Base-by-base conservation (phyloP, 2,113 vertebrate species). In the Spheniscus mendiculus region DNA sequence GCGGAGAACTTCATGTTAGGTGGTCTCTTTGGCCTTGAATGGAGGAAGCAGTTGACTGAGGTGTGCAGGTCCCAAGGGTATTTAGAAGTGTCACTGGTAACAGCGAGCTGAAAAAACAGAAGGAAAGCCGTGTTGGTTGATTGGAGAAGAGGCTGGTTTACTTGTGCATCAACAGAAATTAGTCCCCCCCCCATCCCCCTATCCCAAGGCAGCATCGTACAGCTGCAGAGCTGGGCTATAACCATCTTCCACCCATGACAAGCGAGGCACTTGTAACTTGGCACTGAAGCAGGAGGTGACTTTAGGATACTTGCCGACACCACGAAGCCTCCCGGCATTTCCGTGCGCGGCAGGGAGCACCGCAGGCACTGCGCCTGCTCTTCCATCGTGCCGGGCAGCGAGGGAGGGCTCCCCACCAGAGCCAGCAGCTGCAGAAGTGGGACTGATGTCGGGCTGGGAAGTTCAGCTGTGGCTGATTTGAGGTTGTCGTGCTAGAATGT, bases 321-420 rank as follows among this genome's bases (percentile, higher is more conserved):
- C 47, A 3, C 19, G 7, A 12, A 32, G 55, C 17, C 42, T 26
- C 15, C 80, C 4, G 19, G 70, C 84, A 15, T 53, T 83, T 40
- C 61, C 5, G 2, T 0, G 20, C 19, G 6, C 3, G 18, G 70
- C 71, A 9, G n/a, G 83, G 81, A 90, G 40, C 12, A 36, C 61
- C 50, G 3, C 22, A 32, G 61, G 56, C 71, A 61, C 38, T 11
- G 12, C 7, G 17, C 65, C 34, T 36, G 72, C 76, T 83, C 58
- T 70, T 20, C 42, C 81, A 0, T 23, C 1, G 0, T 1, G 7
- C 38, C 1, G 2, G 63, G 38, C 40, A 10, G 45, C 0, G 10
- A 70, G 42, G 58, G 53, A 93, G 34, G 30, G 38, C 67, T 84
- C 70, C 56, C 67, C 53, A 70, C 58, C 49, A 20, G 45, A 66